These are phyloP conservation scores for Paratilapia polleni DNA, from an alignment of 2,113 vertebrate species.

Conservation along the genomic window DNA sequence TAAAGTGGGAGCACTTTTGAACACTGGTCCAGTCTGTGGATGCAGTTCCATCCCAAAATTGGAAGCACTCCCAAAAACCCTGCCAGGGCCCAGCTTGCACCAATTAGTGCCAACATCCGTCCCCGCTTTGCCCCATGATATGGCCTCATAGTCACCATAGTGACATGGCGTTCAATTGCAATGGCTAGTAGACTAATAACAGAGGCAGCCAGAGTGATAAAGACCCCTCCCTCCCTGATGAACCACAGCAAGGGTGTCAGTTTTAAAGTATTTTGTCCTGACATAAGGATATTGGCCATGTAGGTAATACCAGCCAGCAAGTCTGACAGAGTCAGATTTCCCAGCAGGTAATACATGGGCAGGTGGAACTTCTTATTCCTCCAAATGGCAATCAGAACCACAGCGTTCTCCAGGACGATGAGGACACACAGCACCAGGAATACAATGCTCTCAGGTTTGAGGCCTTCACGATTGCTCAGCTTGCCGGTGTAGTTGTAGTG, in stretches of 20 bases:
- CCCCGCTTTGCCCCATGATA: constrained; percentile 80
- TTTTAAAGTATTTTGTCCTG: constrained; percentile 84
- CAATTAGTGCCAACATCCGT: constrained; percentile 84
- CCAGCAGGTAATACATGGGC: constrained; percentile 91
- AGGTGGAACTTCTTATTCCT: constrained; percentile 90
- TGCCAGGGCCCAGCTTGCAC: constrained; percentile 84
- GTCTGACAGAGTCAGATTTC: constrained; percentile 90
- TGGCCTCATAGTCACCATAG: constrained; percentile 87
- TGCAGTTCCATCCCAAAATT: constrained; percentile 91
- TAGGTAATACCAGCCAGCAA: constrained; percentile 89
- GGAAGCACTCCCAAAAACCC: constrained; percentile 85
- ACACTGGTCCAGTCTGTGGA: constrained; percentile 81
- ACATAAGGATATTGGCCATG: constrained; percentile 88
- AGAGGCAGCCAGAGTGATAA: constrained; percentile 88
- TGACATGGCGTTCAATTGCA: constrained; percentile 89
- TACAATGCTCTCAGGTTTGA: constrained; percentile 82
- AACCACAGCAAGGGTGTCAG: constrained; percentile 90
- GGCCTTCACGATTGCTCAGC: constrained; percentile 78
- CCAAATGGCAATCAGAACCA: constrained; percentile 87
- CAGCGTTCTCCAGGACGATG: constrained; percentile 89
- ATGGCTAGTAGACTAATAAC: constrained; percentile 90
- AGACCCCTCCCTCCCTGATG: constrained; percentile 88
- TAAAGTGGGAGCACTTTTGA: constrained; percentile 91
- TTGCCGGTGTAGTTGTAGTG: constrained; percentile 93
- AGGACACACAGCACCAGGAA: constrained; percentile 86